Base-by-base conservation (phyloP, 2,888 invertebrate genomes). In the Chelonus formosanus region DNA sequence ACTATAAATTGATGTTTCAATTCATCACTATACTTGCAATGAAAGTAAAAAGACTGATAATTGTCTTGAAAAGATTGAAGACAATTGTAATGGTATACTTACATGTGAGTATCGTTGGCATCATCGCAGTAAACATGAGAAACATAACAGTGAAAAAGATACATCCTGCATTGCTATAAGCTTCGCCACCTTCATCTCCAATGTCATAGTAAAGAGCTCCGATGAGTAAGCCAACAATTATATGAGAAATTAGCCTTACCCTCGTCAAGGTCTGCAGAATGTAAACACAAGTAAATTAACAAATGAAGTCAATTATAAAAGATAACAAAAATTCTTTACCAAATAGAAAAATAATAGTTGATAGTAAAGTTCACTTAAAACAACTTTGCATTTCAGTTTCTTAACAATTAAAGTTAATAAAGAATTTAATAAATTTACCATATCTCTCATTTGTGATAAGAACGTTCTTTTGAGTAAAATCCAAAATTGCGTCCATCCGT, bases 21-120 rank as follows among this genome's bases (percentile, higher is more conserved):
- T 40, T 6, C 40, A 6, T 40, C 3, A 40, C 4, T 40, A 20
- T 20, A 20, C 20, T 20, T 20, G 20, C 20, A 20, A 20, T 20
- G 2, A 20, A 20, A 20, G 20, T 20, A 2, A 20, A 20, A 20
- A 20, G 20, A 20, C 20, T 20, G 20, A 20, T 20, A 45, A 45
- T 48, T n/a, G 5, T 48, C 48, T 48, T 0, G n/a, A 48, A 48
- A 47, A 48, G 7, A 20, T 20, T 20, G 20, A 20, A 20, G 20
- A 20, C 20, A 20, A 20, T 20, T 20, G 20, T 20, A 60, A 52
- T 6, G 35, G 7, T 48, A 35, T n/a, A 58, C 95, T 93, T 86
- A 97, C 97, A 98, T 81, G 98, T 97, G 77, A 97, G 89, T 79
- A 98, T 96, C 58, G 97, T 98, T 71, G 97, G 97, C 97, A 98